A percentile compares a stretch with the other conserved stretches of the same genome.
phyloP scores from a whole-genome alignment of 2,888 invertebrate genomes.

The Gandaritis pyraliata region DNA sequence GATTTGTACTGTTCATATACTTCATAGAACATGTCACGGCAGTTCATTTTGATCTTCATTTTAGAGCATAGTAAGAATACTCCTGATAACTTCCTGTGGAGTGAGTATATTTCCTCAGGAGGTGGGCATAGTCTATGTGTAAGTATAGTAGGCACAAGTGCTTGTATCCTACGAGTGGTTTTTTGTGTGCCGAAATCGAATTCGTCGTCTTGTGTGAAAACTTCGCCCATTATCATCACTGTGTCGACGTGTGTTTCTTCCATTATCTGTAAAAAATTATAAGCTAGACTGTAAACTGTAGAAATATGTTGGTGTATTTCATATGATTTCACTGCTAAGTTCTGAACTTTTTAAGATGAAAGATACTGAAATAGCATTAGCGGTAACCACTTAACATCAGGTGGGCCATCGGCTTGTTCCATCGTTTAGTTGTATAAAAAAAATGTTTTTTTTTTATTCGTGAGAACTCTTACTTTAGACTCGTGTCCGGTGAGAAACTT shows the following conservation, averaged over 20 bases:
- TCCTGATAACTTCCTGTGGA: conserved; percentile 98
- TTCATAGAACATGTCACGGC: conserved; percentile 92
- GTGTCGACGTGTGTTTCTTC: conserved; percentile 98
- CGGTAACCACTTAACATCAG: too few relatives aligned
- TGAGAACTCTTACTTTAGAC: conserved; percentile 87
- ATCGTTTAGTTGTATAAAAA: too few relatives aligned
- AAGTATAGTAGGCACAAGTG: conserved; percentile 96
- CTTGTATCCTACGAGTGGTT: conserved; percentile 91
- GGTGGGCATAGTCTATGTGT: conserved; percentile 97
- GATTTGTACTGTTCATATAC: conserved; percentile 88
- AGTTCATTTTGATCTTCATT: conserved; percentile 91
- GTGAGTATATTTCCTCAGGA: conserved; percentile 98
- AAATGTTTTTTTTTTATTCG: too few relatives aligned
- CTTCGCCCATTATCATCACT: conserved; percentile 98
- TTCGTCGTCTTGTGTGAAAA: conserved; percentile 90
- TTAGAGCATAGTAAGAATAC: conserved; percentile 96
- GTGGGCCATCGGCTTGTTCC: too few relatives aligned
- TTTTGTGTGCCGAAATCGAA: conserved; percentile 96
- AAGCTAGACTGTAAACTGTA: too few relatives aligned
- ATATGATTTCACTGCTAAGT: too few relatives aligned
- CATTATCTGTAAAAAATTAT: conserved; percentile 86
- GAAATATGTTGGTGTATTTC: too few relatives aligned
- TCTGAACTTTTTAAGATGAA: too few relatives aligned
- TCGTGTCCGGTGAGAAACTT: conserved; percentile 99
- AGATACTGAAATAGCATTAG: too few relatives aligned